Conservation (phyloP, 2,113 vertebrate genomes). For the Perognathus longimembris region DNA sequence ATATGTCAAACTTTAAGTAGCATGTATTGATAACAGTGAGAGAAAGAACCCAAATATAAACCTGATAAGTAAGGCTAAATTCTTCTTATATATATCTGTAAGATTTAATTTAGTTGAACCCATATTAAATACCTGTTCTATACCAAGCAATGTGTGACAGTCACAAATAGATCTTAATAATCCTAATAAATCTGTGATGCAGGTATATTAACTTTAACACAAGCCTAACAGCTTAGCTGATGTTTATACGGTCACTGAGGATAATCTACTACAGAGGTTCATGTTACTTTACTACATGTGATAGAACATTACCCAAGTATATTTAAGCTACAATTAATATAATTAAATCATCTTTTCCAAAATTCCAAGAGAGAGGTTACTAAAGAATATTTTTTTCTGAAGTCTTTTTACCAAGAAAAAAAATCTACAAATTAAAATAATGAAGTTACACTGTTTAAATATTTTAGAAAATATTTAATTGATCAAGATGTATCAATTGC, state of each 20-base stretch:
- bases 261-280: background rate
- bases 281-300: background rate
- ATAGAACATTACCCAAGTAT: background rate
- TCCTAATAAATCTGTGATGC: background rate
- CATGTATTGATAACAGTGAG: background rate
- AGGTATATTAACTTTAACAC: background rate
- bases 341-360: constrained; percentile 11
- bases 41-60: background rate
- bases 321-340: background rate
- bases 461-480: too few species aligned
- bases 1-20: background rate
- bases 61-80: constrained; percentile 11
- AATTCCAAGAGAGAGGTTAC: background rate
- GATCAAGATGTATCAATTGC: too few species aligned
- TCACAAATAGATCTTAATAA: background rate
- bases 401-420: background rate
- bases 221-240: background rate
- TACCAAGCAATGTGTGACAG: background rate
- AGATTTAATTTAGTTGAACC: background rate
- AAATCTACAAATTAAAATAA: background rate
- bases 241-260: background rate
- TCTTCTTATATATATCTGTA: background rate
- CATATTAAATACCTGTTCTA: background rate
- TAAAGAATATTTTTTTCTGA: background rate
- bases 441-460: background rate